Percentiles rank a stretch among this genome's conserved stretches.
Evolutionary conservation across 2,113 vertebrate genomes (phyloP).

Genomic region (Tautogolabrus adspersus): DNA sequence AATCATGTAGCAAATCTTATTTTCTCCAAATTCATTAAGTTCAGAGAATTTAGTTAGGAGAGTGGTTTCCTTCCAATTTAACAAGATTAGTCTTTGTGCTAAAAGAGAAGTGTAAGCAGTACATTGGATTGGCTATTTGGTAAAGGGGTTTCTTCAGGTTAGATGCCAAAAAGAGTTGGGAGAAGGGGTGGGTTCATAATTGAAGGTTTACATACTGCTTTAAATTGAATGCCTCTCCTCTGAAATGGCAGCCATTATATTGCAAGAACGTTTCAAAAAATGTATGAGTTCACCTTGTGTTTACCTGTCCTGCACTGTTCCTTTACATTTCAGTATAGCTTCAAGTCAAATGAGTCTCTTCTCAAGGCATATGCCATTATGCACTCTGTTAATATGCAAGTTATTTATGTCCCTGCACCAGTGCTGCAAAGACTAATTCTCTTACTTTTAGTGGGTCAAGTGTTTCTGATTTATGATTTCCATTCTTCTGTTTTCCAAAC

Average conservation of each 20-base stretch:
- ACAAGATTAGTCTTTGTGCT: too few species aligned
- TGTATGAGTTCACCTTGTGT: constrained; percentile 6
- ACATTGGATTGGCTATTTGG: too few species aligned
- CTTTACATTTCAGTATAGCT: not conserved
- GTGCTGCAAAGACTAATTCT: constrained; percentile 62
- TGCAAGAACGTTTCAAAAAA: not conserved
- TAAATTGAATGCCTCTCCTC: not conserved
- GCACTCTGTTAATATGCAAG: constrained; percentile 34
- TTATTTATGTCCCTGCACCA: constrained; percentile 59
- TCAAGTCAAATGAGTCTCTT: constrained; percentile 11
- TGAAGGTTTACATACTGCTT: not conserved
- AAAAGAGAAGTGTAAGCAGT: too few species aligned
- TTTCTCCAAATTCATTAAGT: too few species aligned
- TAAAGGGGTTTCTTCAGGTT: too few species aligned
- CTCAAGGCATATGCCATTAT: constrained; percentile 31
- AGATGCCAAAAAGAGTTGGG: too few species aligned
- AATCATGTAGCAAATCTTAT: too few species aligned
- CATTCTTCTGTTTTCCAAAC: constrained; percentile 61
- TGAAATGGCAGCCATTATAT: constrained; percentile 7
- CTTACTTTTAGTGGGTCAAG: constrained; percentile 63
- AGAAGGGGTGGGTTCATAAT: too few species aligned
- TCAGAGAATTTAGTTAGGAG: too few species aligned
- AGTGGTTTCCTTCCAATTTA: too few species aligned
- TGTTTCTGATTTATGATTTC: constrained; percentile 72
- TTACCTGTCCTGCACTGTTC: not conserved